phyloP scores from a whole-genome alignment of 1,140 invertebrate species.

The Drosophila nasuta region DNA sequence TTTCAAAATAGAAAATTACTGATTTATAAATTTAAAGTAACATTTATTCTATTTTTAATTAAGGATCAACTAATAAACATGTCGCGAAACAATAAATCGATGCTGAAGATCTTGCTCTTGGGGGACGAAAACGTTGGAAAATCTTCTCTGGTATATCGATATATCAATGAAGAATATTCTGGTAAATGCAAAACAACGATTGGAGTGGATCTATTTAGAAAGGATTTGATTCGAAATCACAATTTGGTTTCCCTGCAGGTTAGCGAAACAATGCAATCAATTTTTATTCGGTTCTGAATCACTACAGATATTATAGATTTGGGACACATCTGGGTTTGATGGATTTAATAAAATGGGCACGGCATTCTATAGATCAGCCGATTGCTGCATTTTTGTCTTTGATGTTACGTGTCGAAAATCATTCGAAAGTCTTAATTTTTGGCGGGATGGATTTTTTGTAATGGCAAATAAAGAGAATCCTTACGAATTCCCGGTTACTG shows the following conservation, averaged over 20 bases:
- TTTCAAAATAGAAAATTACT: no score
- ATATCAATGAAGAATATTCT: constrained; percentile 99
- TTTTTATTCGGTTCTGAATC: no score
- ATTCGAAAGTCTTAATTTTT: constrained; percentile 99
- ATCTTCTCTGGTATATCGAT: constrained; percentile 99
- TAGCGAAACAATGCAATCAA: no score
- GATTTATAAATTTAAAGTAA: no score
- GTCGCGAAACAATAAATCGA: constrained; percentile 23
- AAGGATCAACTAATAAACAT: neutral
- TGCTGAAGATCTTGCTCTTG: constrained; percentile 98
- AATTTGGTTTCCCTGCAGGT: constrained; percentile 98
- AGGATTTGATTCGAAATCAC: constrained; percentile 98
- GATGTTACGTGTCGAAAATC: constrained; percentile 98
- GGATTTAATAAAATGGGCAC: constrained; percentile 90
- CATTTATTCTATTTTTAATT: neutral
- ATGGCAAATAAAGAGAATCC: constrained; percentile 98
- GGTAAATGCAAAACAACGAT: constrained; percentile 99
- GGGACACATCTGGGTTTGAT: no score
- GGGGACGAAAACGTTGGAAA: constrained; percentile 99
- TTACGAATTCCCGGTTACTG: constrained; percentile 99
- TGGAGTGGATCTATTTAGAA: constrained; percentile 96
- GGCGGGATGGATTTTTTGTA: constrained; percentile 99
- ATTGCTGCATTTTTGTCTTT: no score
- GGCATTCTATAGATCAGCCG: constrained; percentile 99
- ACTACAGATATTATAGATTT: no score